Base-by-base conservation (phyloP, 2,797 vertebrate genomes). In the Sebastes minor region DNA sequence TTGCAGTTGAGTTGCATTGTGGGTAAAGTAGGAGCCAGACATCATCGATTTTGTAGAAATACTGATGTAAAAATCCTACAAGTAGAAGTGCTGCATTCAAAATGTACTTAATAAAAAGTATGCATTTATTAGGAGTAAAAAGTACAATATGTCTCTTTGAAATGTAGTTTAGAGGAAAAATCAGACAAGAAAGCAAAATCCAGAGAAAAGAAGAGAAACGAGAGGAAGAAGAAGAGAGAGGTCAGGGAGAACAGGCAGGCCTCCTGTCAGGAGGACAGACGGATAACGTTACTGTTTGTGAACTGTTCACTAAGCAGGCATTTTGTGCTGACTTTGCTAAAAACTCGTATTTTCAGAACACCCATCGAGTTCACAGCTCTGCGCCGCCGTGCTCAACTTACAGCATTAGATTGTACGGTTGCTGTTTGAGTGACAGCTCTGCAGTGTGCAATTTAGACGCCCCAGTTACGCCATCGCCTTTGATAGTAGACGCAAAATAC, bases 291-390 rank as follows among this genome's bases (percentile, higher is more conserved):
- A 73, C 89, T 13, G 80, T 78, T 84, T 76, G 28, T 73, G 64
- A 79, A 74, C 62, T 82, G 75, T 55, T 72, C 80, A 82, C 79
- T 71, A 76, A 67, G 80, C 80, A 74, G 62, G 25, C 10, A 27
- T 78, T 87, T 88, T 80, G 52, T 82, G 89, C 88, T 89, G 86
- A 83, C 71, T 79, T 66, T 52, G 83, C 25, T 56, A 78, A 83
- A 80, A 64, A 66, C 52, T 10, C 57, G 61, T 67, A 62, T 66
- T 81, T 80, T 38, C 22, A 46, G 74, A 62, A 80, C 23, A 64
- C 66, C 63, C 76, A 71, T 79, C 22, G 28, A 71, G 84, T 71
- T 87, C 62, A 63, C 46, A 27, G 78, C 56, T 33, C 73, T 1
- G 76, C 72, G 12, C 57, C 2, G 30, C 49, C 2, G 1, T 62